Base-by-base conservation (phyloP, 2,113 vertebrate species). In the Catharus fuscescens region DNA sequence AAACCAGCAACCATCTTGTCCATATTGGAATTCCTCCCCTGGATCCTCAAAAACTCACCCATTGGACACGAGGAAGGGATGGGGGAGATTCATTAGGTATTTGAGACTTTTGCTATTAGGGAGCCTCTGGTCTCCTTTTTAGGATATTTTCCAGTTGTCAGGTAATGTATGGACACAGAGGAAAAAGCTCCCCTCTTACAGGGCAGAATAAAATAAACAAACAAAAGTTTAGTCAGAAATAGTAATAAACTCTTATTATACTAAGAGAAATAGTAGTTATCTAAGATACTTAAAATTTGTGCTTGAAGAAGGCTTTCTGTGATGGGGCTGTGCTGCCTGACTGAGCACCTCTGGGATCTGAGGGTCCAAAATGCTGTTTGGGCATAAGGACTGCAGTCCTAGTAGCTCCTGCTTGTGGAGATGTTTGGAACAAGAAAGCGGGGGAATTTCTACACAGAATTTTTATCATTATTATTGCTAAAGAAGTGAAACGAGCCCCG, bases 121-220 rank as follows among this genome's bases (percentile, higher is more conserved):
- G 64, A 74, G 14, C 7, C 28, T 12, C 7, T 61, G n/a, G 15
- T 80, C 21, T 56, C 10, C 42, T 62, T 26, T 14, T 50, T 29
- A 28, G 18, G 36, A 10, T 85, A 36, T 83, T 80, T 80, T 36
- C 45, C 42, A 26, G 9, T 53, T 82, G 45, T 23, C 40, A 65
- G 15, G 15, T 57, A 88, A 38, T 0, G 0, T 24, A 44, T 21
- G 18, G 66, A 29, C 66, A n/a, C 8, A 38, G 23, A 82, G 65
- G 24, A 40, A 76, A 56, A 77, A 26, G 1, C 8, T 5, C 5
- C 3, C 2, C 4, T 52, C 32, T 82, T 45, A 66, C 9, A 50
- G 31, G 44, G 12, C 4, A 72, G 40, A 73, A 34, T 23, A 72
- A 76, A 91, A 15, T 9, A 65, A 95, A 21, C 11, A 4, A 23